These are phyloP conservation scores for Aythya baeri DNA, from an alignment of 2,113 vertebrate species.

Conservation along the genomic window DNA sequence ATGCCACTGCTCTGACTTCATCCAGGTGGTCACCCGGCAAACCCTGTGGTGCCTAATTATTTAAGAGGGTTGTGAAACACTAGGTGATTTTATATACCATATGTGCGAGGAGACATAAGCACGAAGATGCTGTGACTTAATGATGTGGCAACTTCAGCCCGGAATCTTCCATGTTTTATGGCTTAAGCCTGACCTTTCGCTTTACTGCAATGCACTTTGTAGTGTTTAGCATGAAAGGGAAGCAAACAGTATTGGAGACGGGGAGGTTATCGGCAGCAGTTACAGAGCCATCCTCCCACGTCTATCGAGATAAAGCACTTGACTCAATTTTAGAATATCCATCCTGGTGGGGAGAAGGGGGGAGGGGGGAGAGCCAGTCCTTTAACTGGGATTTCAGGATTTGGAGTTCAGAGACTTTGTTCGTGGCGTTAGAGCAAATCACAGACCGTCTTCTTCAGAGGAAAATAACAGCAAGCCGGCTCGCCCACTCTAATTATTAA, in stretches of 20 bases:
- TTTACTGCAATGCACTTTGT: constrained; percentile 8
- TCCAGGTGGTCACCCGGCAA: constrained; percentile 73
- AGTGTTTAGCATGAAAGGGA: constrained; percentile 32
- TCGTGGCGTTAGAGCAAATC: neutral
- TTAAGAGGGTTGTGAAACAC: constrained; percentile 74
- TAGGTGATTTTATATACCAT: constrained; percentile 74
- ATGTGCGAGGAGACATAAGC: constrained; percentile 69
- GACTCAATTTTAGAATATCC: constrained; percentile 40
- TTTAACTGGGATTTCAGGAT: constrained; percentile 33
- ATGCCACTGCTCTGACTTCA: constrained; percentile 71
- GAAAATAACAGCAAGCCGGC: neutral
- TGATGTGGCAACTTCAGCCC: constrained; percentile 38
- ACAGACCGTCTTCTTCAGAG: neutral
- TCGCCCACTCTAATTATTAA: constrained; percentile 6
- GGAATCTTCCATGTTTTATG: neutral
- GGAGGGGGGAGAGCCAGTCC: neutral
- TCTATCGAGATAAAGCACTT: constrained; percentile 53
- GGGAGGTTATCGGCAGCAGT: constrained; percentile 32
- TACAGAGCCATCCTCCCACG: constrained; percentile 19
- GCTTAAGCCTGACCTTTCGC: constrained; percentile 53
- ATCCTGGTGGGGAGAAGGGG: neutral
- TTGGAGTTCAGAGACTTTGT: constrained; percentile 10
- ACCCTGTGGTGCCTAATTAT: constrained; percentile 74
- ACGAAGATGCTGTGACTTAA: constrained; percentile 51
- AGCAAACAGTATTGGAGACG: constrained; percentile 27